Conservation (phyloP, 2,888 invertebrate species). For the Eretmocerus hayati region DNA sequence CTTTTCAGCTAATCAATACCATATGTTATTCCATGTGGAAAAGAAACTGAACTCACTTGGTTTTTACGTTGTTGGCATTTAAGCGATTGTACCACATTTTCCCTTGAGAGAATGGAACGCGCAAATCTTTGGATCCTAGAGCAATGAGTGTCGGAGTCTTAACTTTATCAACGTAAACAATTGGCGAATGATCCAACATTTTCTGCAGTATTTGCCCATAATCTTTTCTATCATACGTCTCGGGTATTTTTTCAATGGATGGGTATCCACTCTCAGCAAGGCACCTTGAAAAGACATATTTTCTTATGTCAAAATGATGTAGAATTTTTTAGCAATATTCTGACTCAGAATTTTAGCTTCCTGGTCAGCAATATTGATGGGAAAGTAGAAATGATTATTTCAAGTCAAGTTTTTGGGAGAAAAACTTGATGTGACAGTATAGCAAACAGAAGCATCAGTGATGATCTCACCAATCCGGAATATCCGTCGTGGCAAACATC, state of each 20-base stretch:
- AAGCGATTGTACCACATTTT: slow-evolving; percentile 62
- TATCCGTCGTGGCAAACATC: slow-evolving; percentile 70
- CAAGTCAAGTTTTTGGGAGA: too few species aligned
- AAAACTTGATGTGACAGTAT: too few species aligned
- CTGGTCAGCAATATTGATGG: too few species aligned
- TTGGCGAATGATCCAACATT: slow-evolving; percentile 65
- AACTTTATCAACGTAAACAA: slow-evolving; percentile 60
- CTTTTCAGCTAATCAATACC: too few species aligned
- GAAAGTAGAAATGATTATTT: too few species aligned
- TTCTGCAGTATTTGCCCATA: slow-evolving; percentile 28
- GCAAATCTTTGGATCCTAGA: slow-evolving; percentile 71
- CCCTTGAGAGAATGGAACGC: slow-evolving; percentile 75
- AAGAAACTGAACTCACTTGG: slow-evolving; percentile 13
- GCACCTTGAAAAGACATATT: too few species aligned
- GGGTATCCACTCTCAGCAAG: slow-evolving; percentile 6
- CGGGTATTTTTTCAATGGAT: background rate
- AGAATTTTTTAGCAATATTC: too few species aligned
- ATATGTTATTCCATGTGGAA: background rate
- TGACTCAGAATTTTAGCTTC: too few species aligned
- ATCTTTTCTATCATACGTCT: background rate
- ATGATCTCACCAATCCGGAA: slow-evolving; percentile 80
- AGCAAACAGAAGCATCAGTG: too few species aligned
- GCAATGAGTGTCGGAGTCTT: slow-evolving; percentile 71
- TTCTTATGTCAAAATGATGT: too few species aligned
- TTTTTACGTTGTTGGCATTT: slow-evolving; percentile 56